Evolutionary conservation across 1,140 invertebrate species (phyloP).

Genomic region (Polypedilum vanderplanki): DNA sequence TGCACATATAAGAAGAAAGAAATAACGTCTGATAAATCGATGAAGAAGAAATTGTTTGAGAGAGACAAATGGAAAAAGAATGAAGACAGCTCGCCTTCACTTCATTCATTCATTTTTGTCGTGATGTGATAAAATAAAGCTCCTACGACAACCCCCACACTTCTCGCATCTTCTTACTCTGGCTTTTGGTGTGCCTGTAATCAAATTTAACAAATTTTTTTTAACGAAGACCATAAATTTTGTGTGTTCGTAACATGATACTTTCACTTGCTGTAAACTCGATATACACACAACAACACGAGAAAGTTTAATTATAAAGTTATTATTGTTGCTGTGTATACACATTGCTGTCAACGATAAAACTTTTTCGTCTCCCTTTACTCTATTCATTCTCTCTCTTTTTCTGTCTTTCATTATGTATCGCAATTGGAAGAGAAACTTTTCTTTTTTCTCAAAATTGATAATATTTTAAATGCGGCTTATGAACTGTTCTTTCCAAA

Average conservation of each 20-base stretch:
- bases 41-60: neutral
- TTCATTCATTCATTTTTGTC: too few relatives aligned
- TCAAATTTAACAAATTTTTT: too few relatives aligned
- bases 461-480: neutral
- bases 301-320: slow-evolving; percentile 14
- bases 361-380: neutral
- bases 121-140: too few relatives aligned
- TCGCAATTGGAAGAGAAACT: neutral
- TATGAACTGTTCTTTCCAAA: too few relatives aligned
- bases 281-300: neutral
- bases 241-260: too few relatives aligned
- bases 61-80: neutral
- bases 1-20: too few relatives aligned
- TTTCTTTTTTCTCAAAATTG: neutral
- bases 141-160: too few relatives aligned
- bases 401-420: too few relatives aligned
- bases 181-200: too few relatives aligned
- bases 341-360: slow-evolving; percentile 8
- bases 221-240: too few relatives aligned
- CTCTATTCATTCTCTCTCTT: neutral
- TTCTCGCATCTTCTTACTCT: too few relatives aligned
- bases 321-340: neutral
- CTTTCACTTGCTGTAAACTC: too few relatives aligned
- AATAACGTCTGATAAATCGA: neutral
- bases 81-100: neutral